A percentile compares a stretch with the other conserved stretches of the same genome.
Evolutionary conservation across 1,140 invertebrate species (phyloP).

Genomic region (Drosophila punjabiensis): DNA sequence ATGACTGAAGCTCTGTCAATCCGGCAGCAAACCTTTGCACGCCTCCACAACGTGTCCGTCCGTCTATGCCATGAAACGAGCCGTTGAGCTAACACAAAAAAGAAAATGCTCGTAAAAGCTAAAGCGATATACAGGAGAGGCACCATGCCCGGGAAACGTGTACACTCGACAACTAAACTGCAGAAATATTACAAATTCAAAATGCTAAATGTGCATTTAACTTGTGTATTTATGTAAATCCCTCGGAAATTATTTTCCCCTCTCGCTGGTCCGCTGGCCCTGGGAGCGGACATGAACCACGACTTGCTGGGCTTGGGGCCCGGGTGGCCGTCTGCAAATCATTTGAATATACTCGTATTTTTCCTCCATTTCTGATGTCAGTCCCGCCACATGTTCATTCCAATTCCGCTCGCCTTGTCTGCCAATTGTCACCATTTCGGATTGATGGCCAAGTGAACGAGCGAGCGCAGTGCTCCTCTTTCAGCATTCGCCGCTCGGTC

Average conservation of each 20-base stretch:
- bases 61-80: constrained; percentile 61
- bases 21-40: constrained; percentile 45
- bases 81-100: constrained; percentile 60
- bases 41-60: constrained; percentile 48
- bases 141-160: constrained; percentile 15
- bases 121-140: constrained; percentile 26
- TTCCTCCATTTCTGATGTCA: constrained; percentile 36
- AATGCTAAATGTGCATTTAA: constrained; percentile 85
- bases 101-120: constrained; percentile 21
- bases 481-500: background rate
- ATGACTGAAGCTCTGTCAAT: constrained; percentile 38
- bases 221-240: constrained; percentile 85
- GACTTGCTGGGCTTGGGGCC: background rate
- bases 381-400: constrained; percentile 46
- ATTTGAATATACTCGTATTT: constrained; percentile 66
- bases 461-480: constrained; percentile 14
- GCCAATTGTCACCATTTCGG: constrained; percentile 75
- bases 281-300: constrained; percentile 28
- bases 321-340: constrained; percentile 60
- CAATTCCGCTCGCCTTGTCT: constrained; percentile 47
- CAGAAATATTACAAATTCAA: constrained; percentile 84
- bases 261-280: background rate
- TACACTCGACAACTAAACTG: constrained; percentile 67
- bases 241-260: constrained; percentile 75
- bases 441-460: constrained; percentile 63